These are phyloP conservation scores for Epizoanthus illoricatus DNA, from an alignment of 92 coral and sea anemone genomes.

Conservation along the genomic window DNA sequence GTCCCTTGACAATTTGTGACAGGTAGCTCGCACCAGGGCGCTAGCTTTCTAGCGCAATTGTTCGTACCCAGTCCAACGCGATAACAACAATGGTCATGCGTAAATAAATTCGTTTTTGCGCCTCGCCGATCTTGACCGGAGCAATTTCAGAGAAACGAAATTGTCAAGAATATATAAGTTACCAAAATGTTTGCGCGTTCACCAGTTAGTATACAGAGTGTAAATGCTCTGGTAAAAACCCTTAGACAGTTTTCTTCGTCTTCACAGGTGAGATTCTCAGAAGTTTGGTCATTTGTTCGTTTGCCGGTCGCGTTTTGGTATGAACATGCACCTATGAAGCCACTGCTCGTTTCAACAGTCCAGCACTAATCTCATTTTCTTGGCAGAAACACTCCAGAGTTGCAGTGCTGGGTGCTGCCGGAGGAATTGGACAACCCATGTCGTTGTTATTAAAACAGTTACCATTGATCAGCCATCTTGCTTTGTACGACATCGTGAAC, in stretches of 20 bases:
- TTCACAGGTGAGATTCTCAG: constrained; percentile 57
- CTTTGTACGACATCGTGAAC: constrained; percentile 96
- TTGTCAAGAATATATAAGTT: not conserved
- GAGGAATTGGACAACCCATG: constrained; percentile 99
- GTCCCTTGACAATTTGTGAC: too few species aligned
- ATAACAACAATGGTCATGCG: constrained; percentile 41
- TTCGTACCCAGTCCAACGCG: constrained; percentile 20
- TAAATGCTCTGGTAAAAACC: constrained; percentile 42
- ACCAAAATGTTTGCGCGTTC: constrained; percentile 73
- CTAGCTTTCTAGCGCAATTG: too few species aligned
- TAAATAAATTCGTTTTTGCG: not conserved
- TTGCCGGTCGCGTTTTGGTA: constrained; percentile 19
- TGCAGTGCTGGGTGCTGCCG: constrained; percentile 99
- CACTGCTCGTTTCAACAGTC: not conserved
- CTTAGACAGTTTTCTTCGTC: constrained; percentile 78
- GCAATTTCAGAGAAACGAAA: not conserved
- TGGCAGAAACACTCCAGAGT: constrained; percentile 86
- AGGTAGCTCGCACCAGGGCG: too few species aligned
- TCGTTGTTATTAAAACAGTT: constrained; percentile 89
- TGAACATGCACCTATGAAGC: not conserved
- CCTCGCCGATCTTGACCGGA: not conserved
- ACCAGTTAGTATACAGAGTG: constrained; percentile 62
- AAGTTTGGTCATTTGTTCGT: not conserved
- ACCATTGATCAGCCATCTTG: constrained; percentile 89
- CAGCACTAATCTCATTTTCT: not conserved